phyloP scores from a whole-genome alignment of 2,797 vertebrate species.

The Antrozous pallidus region DNA sequence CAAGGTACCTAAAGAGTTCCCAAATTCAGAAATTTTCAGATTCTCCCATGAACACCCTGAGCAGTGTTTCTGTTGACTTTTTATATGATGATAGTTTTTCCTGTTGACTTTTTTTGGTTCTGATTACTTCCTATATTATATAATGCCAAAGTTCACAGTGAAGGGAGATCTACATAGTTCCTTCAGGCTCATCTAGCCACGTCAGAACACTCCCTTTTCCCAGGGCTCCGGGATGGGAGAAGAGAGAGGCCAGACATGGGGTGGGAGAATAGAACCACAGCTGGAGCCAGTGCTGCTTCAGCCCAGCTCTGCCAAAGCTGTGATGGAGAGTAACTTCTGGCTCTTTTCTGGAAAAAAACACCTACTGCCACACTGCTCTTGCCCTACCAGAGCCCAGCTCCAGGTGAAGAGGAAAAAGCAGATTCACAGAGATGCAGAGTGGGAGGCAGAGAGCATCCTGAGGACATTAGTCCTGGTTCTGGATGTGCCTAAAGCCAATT shows the following conservation, averaged over 20 bases:
- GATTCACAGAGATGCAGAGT: background rate
- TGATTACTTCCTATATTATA: background rate
- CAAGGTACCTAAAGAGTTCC: background rate
- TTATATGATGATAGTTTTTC: too few relatives aligned
- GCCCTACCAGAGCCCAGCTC: background rate
- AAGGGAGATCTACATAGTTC: background rate
- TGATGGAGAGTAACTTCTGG: background rate
- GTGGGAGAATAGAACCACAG: fast-evolving
- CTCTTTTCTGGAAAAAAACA: background rate
- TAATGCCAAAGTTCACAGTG: fast-evolving
- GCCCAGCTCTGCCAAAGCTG: background rate
- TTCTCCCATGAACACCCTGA: background rate
- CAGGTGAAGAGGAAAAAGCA: background rate
- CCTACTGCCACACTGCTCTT: too few relatives aligned
- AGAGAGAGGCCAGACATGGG: too few relatives aligned
- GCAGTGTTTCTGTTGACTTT: background rate
- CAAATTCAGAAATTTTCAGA: background rate
- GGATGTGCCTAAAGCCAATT: background rate
- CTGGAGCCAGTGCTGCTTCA: background rate
- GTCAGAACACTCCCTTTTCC: too few relatives aligned
- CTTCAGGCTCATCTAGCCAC: fast-evolving
- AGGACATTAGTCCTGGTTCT: background rate
- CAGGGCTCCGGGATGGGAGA: background rate
- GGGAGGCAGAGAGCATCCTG: too few relatives aligned
- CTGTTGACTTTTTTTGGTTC: background rate